These are phyloP conservation scores for Phyto melanocephala DNA, from an alignment of 2,888 invertebrate genomes.

Conservation along the genomic window DNA sequence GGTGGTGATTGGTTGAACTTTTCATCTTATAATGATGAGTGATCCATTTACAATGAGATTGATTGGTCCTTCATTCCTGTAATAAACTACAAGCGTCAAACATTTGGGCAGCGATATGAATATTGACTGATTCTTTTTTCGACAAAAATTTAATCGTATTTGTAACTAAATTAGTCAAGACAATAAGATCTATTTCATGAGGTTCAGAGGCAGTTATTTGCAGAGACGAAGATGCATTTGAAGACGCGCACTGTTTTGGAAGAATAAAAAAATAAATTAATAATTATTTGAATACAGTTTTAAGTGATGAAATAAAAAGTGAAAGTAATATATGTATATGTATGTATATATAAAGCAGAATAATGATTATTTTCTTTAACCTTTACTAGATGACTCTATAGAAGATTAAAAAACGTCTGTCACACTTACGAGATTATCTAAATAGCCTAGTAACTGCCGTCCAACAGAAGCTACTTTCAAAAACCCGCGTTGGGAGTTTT, in stretches of 20 bases:
- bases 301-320: too few species aligned
- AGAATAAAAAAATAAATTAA: not conserved
- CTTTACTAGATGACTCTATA: too few species aligned
- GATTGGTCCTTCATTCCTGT: slow-evolving; percentile 66
- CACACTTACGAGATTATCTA: slow-evolving; percentile 83
- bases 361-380: too few species aligned
- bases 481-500: slow-evolving; percentile 81
- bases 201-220: slow-evolving; percentile 73
- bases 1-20: slow-evolving; percentile 19
- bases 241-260: slow-evolving; percentile 53
- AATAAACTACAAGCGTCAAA: slow-evolving; percentile 79
- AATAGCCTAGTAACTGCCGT: slow-evolving; percentile 87
- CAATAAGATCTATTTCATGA: slow-evolving; percentile 73
- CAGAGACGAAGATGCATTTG: slow-evolving; percentile 63
- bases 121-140: slow-evolving; percentile 75
- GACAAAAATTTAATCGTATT: slow-evolving; percentile 78
- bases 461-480: slow-evolving; percentile 88
- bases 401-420: slow-evolving; percentile 68
- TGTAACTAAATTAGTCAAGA: slow-evolving; percentile 77
- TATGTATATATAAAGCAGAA: too few species aligned
- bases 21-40: not conserved
- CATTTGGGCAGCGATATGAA: slow-evolving; percentile 79
- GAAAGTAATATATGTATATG: too few species aligned
- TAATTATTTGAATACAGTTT: too few species aligned
- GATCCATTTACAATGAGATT: not conserved